Evolutionary conservation across 1,140 invertebrate species (phyloP).

Genomic region (Dryas iulia): DNA sequence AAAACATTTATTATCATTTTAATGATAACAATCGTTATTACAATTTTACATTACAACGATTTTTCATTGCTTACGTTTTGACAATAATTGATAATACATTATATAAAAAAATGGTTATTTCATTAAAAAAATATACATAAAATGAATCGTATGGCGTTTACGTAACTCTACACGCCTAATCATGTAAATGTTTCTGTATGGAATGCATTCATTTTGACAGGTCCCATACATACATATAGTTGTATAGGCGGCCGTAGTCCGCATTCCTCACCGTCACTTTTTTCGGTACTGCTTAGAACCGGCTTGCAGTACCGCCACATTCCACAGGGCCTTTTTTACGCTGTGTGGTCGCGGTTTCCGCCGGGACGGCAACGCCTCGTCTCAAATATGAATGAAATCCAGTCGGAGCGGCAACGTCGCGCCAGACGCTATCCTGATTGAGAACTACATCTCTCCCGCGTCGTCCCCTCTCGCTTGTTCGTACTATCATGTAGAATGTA

Average conservation of each 20-base stretch:
- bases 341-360: constrained; percentile 78
- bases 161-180: not conserved
- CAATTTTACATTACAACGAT: not conserved
- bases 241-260: constrained; percentile 39
- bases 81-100: not conserved
- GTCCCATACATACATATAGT: constrained; percentile 16
- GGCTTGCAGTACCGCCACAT: constrained; percentile 74
- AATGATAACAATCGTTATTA: not conserved
- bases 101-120: not conserved
- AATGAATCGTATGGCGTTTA: not conserved
- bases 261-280: constrained; percentile 71
- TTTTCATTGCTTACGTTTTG: not conserved
- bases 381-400: constrained; percentile 80
- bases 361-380: constrained; percentile 75
- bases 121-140: not conserved
- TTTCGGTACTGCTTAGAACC: constrained; percentile 68
- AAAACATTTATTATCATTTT: not conserved
- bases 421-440: constrained; percentile 72
- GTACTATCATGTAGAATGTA: constrained; percentile 42
- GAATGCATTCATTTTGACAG: constrained; percentile 31
- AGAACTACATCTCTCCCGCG: constrained; percentile 74
- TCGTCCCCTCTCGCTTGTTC: constrained; percentile 58
- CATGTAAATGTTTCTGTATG: not conserved
- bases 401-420: constrained; percentile 74
- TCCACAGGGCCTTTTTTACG: constrained; percentile 76